Base-by-base conservation (phyloP, 37 sponge, comb jelly and placozoan genomes). In the Halisarca cf. caerulea region DNA sequence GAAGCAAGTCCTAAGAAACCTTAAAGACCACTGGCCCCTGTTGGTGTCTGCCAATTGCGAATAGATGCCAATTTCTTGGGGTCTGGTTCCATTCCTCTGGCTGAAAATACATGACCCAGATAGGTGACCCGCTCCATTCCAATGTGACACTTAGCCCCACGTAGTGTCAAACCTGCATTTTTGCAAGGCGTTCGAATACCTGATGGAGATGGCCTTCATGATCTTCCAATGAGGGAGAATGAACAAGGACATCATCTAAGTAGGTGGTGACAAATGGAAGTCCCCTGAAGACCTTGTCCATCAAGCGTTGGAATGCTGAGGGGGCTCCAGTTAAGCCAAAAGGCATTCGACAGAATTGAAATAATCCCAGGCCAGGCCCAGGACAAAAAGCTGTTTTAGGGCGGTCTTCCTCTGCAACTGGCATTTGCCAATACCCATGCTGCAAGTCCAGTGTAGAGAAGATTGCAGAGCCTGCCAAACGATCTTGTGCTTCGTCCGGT, bases 351-450 rank as follows among this genome's bases (percentile, higher is more conserved):
- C 18, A 21, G 18, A 15, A 81, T 69, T 24, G 27, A 47, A 40
- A 85, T 88, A 27, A 88, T 84, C 25, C 60, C 87, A 6, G 85
- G 88, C 8, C 89, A 88, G 5, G 55, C 11, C 6, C 28, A 9
- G 94, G 90, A 41, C 40, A 5, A 74, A 90, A 90, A 0, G 94
- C 94, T 7, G 84, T 88, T 81, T 90, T 87, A 25, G 85, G 82
- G 32, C 59, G 55, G 6, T 79, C 79, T 2, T 21, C 68, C 1
- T 44, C 28, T 47, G 73, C 81, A 62, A 89, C 37, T 8, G 35
- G 54, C 6, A 92, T 83, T 44, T 89, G 86, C 87, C 84, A 88
- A 59, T 89, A 92, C 24, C 86, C 93, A 1, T 80, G 59, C 2
- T 89, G 85, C 4, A 78, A 78, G 17, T 35, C 40, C 44, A 91